These are phyloP conservation scores for Coilia nasus DNA, from an alignment of 2,797 vertebrate genomes.

Conservation along the genomic window DNA sequence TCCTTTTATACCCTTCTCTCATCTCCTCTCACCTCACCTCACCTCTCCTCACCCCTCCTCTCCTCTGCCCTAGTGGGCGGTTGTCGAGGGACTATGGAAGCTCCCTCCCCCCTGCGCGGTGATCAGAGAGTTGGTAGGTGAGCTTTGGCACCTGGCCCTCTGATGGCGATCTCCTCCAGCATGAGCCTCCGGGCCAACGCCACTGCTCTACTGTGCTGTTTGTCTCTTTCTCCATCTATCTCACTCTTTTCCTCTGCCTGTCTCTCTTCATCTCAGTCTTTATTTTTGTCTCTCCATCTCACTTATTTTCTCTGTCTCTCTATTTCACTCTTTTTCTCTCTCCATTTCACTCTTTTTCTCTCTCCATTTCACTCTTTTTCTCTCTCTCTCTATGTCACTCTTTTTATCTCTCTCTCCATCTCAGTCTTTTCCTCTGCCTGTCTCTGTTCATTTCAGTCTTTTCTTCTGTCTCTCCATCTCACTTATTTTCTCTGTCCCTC, in stretches of 20 bases:
- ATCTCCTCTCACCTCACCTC: background rate
- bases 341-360: no score
- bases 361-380: no score
- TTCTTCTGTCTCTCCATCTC: background rate
- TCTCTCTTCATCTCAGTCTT: no score
- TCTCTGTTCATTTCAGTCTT: no score
- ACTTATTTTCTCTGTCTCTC: no score
- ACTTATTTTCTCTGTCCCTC: background rate
- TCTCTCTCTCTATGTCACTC: no score
- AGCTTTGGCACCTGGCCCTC: background rate
- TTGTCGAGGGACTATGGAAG: background rate
- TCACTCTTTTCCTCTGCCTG: no score
- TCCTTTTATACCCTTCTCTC: background rate
- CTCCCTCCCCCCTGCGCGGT: background rate
- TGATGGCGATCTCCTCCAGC: background rate
- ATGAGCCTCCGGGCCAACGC: background rate
- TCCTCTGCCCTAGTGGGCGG: background rate
- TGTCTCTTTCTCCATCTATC: no score
- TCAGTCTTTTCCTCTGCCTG: background rate
- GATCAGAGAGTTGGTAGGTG: background rate
- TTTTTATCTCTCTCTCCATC: background rate
- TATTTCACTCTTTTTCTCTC: no score
- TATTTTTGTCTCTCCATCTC: no score
- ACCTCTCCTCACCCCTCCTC: background rate
- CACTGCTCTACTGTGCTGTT: background rate